phyloP scores from a whole-genome alignment of 2,888 invertebrate species.

The Hartigia nigra region DNA sequence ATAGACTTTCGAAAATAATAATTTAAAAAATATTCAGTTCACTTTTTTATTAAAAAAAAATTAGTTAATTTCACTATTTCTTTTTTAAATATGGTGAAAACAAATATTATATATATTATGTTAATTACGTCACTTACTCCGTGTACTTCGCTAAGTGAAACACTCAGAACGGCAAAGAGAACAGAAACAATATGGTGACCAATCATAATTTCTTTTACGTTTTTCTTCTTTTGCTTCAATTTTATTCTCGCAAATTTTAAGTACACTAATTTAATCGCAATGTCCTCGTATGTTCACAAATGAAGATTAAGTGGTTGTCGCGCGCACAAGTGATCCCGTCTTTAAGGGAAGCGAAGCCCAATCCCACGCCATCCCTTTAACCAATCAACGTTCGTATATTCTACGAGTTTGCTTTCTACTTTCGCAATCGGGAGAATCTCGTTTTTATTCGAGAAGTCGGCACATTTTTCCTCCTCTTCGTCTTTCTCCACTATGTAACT shows the following conservation, averaged over 20 bases:
- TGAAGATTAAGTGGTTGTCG: slow-evolving; percentile 32
- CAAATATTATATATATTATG: neutral
- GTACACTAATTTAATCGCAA: neutral
- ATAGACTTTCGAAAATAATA: neutral
- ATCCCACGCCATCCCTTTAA: slow-evolving; percentile 30
- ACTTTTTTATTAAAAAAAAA: neutral
- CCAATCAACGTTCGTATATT: slow-evolving; percentile 12
- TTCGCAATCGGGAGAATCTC: slow-evolving; percentile 13
- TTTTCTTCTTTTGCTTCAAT: neutral
- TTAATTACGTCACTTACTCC: neutral
- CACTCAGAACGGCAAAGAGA: neutral
- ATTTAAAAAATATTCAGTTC: neutral
- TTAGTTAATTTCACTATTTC: neutral
- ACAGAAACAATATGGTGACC: neutral
- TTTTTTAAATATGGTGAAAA: neutral
- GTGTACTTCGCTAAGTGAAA: neutral
- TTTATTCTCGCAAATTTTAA: neutral
- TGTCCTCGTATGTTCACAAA: slow-evolving; percentile 11
- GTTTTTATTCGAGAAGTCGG: slow-evolving; percentile 1
- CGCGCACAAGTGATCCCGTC: slow-evolving; percentile 32
- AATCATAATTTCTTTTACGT: neutral
- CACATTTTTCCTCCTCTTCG: neutral
- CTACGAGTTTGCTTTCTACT: slow-evolving; percentile 26
- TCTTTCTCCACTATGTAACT: neutral
- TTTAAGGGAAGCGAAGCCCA: slow-evolving; percentile 34